Base-by-base conservation (phyloP, 1,140 invertebrate genomes). In the Piezodorus guildinii region DNA sequence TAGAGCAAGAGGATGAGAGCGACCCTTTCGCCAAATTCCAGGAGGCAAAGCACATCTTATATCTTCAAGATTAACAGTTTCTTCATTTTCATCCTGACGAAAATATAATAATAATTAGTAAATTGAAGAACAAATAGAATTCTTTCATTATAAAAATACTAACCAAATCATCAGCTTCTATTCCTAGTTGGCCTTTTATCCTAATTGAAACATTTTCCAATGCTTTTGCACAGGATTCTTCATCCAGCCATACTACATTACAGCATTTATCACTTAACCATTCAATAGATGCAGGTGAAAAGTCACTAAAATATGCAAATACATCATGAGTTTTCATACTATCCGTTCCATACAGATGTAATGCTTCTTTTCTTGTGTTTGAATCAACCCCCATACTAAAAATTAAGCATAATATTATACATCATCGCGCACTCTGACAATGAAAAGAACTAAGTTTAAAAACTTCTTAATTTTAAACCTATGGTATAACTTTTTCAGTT, bases 261-360 rank as follows among this genome's bases (percentile, higher is more conserved):
- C 88, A 91, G 64, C 85, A 85, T 62, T 78, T 74, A 73, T 89
- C 83, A 78, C 87, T 85, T 62, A 91, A 83, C 87, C 87, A 90
- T 75, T 92, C 88, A 46, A 91, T 78, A 2, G 81, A 80, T 6
- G 81, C 75, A 44, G 88, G 87, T 62, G 80, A 80, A 76, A 85
- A 88, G 67, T 85, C 80, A 71, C 81, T 76, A 70, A 91, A 87
- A 74, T 90, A 91, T 67, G 81, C 79, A 71, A 91, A 85, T 27
- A 91, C 79, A 74, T 91, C 87, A 73, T 84, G 80, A 30, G 85
- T 87, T 66, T 77, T 85, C 77, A 91, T 83, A 16, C 87, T 80
- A 69, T 87, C 78, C 1, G 85, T 83, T 30, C 88, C 88, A 72
- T 81, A 75, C 68, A 91, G 78, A 73, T 90, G 86, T 49, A 92